Conservation (phyloP, 2,113 vertebrate species). For the Petaurus breviceps region DNA sequence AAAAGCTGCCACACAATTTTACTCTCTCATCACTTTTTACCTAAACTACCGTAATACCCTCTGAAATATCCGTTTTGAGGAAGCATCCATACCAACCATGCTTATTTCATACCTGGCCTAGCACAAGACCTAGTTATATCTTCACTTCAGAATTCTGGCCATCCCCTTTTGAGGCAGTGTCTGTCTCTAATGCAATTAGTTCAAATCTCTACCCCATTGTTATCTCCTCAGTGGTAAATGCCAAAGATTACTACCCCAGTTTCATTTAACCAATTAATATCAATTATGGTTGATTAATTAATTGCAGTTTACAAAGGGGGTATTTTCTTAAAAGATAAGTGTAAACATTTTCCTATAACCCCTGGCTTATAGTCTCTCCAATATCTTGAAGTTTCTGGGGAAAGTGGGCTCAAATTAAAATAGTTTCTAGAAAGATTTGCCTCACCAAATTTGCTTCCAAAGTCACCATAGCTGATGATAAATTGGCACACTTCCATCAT, state of each 20-base stretch:
- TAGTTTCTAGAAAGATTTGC: too few species aligned
- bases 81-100: neutral
- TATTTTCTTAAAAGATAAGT: neutral
- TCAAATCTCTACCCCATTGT: neutral
- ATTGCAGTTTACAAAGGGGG: neutral
- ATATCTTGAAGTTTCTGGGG: too few species aligned
- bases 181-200: neutral
- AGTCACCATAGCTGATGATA: too few species aligned
- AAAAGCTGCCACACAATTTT: neutral
- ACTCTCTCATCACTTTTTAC: neutral
- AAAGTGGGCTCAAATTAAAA: too few species aligned
- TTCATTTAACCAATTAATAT: neutral
- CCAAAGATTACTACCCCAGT: neutral
- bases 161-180: neutral
- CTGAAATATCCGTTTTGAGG: neutral
- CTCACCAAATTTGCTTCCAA: too few species aligned
- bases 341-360: too few species aligned
- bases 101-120: neutral
- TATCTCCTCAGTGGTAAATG: neutral
- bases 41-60: neutral
- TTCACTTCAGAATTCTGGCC: neutral
- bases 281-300: neutral
- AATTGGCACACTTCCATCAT: too few species aligned
- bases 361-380: too few species aligned
- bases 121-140: neutral